Evolutionary conservation across 2,888 invertebrate species (phyloP), one percentile per base, ranked within the genome.

Genomic region (Plagiodera versicolora): DNA sequence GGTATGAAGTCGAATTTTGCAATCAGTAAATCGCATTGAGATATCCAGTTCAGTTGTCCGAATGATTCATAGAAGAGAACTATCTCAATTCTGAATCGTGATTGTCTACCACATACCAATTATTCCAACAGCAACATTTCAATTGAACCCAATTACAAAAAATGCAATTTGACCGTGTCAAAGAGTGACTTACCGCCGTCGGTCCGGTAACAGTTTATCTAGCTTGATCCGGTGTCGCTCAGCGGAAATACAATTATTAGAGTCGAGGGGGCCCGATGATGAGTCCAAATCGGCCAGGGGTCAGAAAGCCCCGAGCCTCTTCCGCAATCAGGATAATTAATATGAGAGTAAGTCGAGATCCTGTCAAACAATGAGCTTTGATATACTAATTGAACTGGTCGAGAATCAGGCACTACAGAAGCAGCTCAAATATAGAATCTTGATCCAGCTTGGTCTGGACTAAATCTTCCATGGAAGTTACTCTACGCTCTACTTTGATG

Each of bases 241-340:
- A 68, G 69, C 74, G 76, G 76, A 76, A 75, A 75, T 73, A 70
- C 67, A 24, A 24, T 71, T 72, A 76, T 76, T 75, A 74, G 69
- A 68, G 19, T 39, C 6, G 55, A 58, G 63, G 66, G 17, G 39
- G 16, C 44, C 30, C 51, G 6, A 4, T 39, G 39, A 39, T n/a
- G 39, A n/a, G n/a, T 14, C 14, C n/a, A 8, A n/a, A 14, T 72
- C 72, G 75, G 65, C 74, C 76, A 76, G 74, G 74, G 76, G 76
- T 76, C 76, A 76, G 24, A 49, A 52, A 60, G 72, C 74, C 67
- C 54, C 62, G 57, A 68, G 74, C 72, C 58, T 64, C 71, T 73
- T 74, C 72, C 71, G 74, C 74, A 76, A 39, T 39, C n/a, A 39
- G 10, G 10, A 39, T 39, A 39, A 39, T 39, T 39, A 14, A 14